A percentile compares a stretch with the other conserved stretches of the same genome.
Conservation (phyloP, 2,113 vertebrate species). For the Oxyruncus cristatus region DNA sequence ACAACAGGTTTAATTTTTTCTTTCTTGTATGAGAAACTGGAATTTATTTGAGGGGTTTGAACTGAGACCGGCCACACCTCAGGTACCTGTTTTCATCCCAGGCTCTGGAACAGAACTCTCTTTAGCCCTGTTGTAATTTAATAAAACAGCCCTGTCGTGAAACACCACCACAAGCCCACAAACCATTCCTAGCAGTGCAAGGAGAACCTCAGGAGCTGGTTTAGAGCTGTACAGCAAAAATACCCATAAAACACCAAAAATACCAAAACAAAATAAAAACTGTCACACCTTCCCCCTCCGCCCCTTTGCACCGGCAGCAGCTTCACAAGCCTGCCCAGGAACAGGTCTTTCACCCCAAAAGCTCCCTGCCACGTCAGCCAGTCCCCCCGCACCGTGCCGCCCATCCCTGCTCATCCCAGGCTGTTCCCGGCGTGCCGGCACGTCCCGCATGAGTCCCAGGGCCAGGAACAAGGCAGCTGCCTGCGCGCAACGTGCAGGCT, state of each 20-base stretch:
- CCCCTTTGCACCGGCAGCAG: background rate
- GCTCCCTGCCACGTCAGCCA: background rate
- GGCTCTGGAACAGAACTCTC: background rate
- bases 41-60: background rate
- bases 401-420: background rate
- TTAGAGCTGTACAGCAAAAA: background rate
- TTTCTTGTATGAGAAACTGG: background rate
- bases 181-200: background rate
- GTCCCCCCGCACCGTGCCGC: rapidly evolving
- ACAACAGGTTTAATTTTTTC: too few relatives aligned
- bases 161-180: background rate
- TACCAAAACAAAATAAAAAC: background rate
- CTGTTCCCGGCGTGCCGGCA: constrained; percentile 52
- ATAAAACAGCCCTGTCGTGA: background rate
- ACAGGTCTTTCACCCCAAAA: background rate
- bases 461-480: constrained; percentile 24
- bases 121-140: background rate
- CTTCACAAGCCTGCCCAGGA: background rate
- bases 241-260: too few relatives aligned
- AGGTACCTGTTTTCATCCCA: background rate
- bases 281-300: rapidly evolving
- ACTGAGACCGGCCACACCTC: background rate
- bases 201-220: rapidly evolving
- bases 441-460: constrained; percentile 34
- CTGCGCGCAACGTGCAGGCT: constrained; percentile 32